A percentile compares a stretch with the other conserved stretches of the same genome.
Evolutionary conservation across 1,140 invertebrate genomes (phyloP).

Genomic region (Polypedilum vanderplanki): DNA sequence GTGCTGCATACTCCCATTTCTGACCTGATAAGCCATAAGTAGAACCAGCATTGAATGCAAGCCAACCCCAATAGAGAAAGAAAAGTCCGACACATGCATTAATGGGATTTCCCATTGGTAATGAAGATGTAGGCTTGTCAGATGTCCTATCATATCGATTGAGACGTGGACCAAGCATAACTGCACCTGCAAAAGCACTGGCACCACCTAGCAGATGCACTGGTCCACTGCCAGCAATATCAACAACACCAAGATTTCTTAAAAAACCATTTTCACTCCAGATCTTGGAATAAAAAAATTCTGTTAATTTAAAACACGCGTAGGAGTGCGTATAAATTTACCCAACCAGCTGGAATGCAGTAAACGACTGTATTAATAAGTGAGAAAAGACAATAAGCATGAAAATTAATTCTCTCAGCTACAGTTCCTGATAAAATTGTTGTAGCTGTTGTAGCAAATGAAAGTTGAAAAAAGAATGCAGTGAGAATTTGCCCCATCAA

Average conservation of each 20-base stretch:
- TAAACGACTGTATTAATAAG: constrained; percentile 85
- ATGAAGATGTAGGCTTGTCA: constrained; percentile 45
- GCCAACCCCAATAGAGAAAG: constrained; percentile 84
- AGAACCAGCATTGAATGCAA: constrained; percentile 87
- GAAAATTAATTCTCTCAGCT: constrained; percentile 83
- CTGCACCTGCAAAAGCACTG: constrained; percentile 75
- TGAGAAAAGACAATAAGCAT: constrained; percentile 84
- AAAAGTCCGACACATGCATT: constrained; percentile 88
- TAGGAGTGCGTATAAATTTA: constrained; percentile 55
- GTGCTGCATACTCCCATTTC: constrained; percentile 73
- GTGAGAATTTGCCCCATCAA: constrained; percentile 72
- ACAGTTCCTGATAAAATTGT: constrained; percentile 85
- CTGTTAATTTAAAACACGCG: constrained; percentile 47
- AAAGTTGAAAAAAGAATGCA: constrained; percentile 79
- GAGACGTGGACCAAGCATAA: constrained; percentile 81
- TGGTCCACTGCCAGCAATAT: constrained; percentile 85
- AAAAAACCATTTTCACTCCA: constrained; percentile 82
- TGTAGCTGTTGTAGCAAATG: constrained; percentile 84
- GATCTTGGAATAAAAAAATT: constrained; percentile 53
- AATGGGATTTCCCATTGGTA: constrained; percentile 80
- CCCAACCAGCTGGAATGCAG: constrained; percentile 68
- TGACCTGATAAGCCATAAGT: constrained; percentile 64
- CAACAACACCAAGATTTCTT: constrained; percentile 70
- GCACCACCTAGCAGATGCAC: constrained; percentile 77
- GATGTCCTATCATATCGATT: constrained; percentile 74